These are phyloP conservation scores for Aegypius monachus DNA, from an alignment of 2,113 vertebrate species.

Conservation along the genomic window DNA sequence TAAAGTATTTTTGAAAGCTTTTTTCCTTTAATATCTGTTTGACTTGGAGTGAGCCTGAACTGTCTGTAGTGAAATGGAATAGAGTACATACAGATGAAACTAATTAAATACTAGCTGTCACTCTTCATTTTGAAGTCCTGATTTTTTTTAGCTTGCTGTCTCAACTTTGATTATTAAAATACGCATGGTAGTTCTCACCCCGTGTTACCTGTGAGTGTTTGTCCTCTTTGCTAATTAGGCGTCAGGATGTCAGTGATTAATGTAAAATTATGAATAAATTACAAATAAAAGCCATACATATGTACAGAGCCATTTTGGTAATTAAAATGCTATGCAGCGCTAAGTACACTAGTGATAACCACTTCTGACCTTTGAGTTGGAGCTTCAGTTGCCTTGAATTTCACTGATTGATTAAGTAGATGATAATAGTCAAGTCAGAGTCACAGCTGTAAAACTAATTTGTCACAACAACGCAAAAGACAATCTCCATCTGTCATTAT, in stretches of 20 bases:
- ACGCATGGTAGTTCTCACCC: background rate
- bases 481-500: background rate
- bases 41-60: background rate
- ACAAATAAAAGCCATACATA: background rate
- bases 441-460: background rate
- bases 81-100: background rate
- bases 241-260: constrained; percentile 61
- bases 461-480: background rate
- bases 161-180: constrained; percentile 44
- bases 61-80: background rate
- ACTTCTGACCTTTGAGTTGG: background rate
- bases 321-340: background rate
- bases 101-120: constrained; percentile 10
- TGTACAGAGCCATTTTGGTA: background rate
- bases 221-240: constrained; percentile 49
- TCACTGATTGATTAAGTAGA: background rate
- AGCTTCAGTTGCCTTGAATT: background rate
- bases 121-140: constrained; percentile 14
- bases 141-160: background rate
- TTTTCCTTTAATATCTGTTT: constrained; percentile 32
- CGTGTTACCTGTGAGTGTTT: constrained; percentile 14
- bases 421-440: background rate
- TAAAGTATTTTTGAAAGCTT: background rate
- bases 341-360: background rate
- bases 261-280: constrained; percentile 51